These are phyloP conservation scores for Coracopsis vasa DNA, from an alignment of 2,113 vertebrate species.

Conservation along the genomic window DNA sequence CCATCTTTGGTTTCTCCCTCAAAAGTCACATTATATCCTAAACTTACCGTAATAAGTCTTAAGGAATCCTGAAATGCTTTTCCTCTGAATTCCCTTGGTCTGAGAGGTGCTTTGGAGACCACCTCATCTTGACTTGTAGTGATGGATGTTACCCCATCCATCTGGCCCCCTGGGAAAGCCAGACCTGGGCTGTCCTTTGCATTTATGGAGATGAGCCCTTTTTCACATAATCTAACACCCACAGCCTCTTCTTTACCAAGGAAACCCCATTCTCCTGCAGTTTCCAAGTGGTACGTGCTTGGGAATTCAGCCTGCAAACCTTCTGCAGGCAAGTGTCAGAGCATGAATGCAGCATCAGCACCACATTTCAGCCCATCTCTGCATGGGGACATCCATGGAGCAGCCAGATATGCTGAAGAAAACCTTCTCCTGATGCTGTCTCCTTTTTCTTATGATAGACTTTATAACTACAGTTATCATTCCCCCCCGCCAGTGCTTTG, in stretches of 20 bases:
- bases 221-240: too few species aligned
- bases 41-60: not conserved
- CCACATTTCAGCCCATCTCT: not conserved
- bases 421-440: not conserved
- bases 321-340: not conserved
- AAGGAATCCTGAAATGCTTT: not conserved
- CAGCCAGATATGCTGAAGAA: not conserved
- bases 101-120: not conserved
- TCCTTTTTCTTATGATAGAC: not conserved
- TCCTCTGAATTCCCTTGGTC: not conserved
- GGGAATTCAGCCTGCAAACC: not conserved
- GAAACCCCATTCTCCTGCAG: not conserved
- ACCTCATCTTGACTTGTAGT: not conserved
- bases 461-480: not conserved
- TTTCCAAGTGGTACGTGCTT: not conserved
- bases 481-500: not conserved
- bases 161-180: not conserved
- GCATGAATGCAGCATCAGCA: not conserved
- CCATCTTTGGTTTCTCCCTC: not conserved
- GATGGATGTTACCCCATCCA: not conserved
- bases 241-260: not conserved
- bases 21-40: not conserved
- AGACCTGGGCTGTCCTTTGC: not conserved
- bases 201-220: not conserved
- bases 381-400: rapidly evolving